Conservation (phyloP, 2,113 vertebrate genomes). For the Ceyx margarethae region DNA sequence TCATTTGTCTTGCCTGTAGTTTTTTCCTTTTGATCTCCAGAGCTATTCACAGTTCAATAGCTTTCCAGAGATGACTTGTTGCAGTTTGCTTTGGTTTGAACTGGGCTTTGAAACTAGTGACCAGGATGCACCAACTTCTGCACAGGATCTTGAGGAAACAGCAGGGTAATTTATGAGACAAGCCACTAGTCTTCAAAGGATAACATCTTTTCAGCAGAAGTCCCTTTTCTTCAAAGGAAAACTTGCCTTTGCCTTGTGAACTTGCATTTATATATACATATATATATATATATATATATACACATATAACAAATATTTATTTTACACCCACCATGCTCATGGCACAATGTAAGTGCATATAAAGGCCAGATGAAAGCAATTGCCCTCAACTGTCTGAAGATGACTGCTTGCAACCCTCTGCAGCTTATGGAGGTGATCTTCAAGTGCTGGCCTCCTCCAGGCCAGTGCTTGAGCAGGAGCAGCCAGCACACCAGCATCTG, state of each 20-base stretch:
- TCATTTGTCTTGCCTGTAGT: neutral
- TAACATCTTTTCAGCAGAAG: conserved; percentile 11
- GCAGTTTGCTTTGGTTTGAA: conserved; percentile 36
- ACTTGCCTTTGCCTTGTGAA: neutral
- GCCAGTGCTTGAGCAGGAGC: neutral
- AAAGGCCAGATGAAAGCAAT: conserved; percentile 2
- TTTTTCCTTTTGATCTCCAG: conserved; percentile 15
- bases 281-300: neutral
- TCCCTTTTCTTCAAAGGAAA: conserved; percentile 37
- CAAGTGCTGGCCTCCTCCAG: neutral
- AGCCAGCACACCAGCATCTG: neutral
- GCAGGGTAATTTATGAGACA: conserved; percentile 15
- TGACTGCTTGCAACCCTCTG: neutral
- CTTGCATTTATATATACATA: neutral
- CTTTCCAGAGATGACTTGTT: conserved; percentile 7
- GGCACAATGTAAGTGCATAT: neutral
- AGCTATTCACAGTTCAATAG: neutral
- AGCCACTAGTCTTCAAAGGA: conserved; percentile 13
- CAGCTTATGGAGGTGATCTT: neutral
- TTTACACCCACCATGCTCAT: neutral
- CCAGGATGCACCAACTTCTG: neutral
- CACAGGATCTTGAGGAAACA: neutral
- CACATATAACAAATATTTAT: neutral
- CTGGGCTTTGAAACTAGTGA: neutral
- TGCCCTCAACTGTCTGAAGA: neutral